Evolutionary conservation across 2,113 vertebrate species (phyloP).

Genomic region (Columbina picui): DNA sequence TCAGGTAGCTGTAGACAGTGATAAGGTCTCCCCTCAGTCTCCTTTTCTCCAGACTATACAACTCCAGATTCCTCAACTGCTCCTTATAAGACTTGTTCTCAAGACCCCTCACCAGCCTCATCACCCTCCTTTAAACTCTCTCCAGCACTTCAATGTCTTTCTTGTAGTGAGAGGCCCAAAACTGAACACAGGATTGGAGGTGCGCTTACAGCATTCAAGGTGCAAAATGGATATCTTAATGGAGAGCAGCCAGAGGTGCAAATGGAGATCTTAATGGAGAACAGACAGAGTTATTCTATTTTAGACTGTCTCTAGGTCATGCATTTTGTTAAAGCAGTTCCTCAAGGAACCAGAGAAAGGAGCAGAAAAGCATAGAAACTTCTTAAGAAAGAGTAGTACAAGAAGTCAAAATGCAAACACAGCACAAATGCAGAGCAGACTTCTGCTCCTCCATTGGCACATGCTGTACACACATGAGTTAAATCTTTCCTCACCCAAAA

Average conservation of each 20-base stretch:
- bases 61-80: too few relatives aligned
- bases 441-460: not conserved
- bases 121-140: too few relatives aligned
- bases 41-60: too few relatives aligned
- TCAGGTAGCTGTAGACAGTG: too few relatives aligned
- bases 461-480: not conserved
- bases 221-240: too few relatives aligned
- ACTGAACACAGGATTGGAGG: too few relatives aligned
- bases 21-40: too few relatives aligned
- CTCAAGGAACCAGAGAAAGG: not conserved
- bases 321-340: not conserved
- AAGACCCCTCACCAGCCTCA: too few relatives aligned
- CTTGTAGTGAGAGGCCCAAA: too few relatives aligned
- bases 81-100: too few relatives aligned
- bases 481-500: conserved; percentile 18
- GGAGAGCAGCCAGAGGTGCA: not conserved
- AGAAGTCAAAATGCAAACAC: conserved; percentile 1
- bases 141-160: too few relatives aligned
- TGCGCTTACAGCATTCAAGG: too few relatives aligned
- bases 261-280: not conserved
- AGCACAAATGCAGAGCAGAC: not conserved
- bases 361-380: conserved; percentile 2
- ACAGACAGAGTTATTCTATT: not conserved
- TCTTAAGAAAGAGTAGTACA: not conserved
- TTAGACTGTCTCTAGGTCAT: not conserved